Conservation (phyloP, 2,113 vertebrate species). For the Peromyscus maniculatus region DNA sequence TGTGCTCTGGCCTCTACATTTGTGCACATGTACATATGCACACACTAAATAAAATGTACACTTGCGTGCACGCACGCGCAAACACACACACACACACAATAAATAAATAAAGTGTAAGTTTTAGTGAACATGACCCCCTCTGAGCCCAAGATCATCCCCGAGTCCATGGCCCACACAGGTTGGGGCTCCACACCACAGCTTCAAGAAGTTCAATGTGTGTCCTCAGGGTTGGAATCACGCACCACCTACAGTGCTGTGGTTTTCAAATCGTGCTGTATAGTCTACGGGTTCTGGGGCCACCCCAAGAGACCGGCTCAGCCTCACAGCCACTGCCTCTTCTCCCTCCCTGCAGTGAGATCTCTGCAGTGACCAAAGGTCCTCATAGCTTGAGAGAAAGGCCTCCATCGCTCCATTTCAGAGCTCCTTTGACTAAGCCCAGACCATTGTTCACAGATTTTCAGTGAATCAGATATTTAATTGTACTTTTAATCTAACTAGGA, state of each 20-base stretch:
- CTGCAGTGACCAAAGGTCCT: background rate
- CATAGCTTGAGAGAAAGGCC: conserved; percentile 2
- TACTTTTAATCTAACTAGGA: background rate
- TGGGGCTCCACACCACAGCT: background rate
- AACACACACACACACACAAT: background rate
- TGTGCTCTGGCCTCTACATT: background rate
- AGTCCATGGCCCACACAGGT: background rate
- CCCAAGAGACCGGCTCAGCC: background rate
- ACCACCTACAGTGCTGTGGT: background rate
- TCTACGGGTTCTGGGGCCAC: background rate
- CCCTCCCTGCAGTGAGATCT: background rate
- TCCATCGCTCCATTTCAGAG: background rate
- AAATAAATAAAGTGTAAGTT: background rate
- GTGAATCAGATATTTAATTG: conserved; percentile 29
- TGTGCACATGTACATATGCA: background rate
- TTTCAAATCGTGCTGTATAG: background rate
- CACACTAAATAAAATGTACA: no score
- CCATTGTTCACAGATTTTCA: background rate
- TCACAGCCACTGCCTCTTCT: background rate
- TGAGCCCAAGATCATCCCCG: background rate
- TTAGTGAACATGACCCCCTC: background rate
- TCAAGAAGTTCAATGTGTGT: background rate
- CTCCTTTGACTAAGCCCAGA: conserved; percentile 13
- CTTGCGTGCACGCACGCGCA: no score
- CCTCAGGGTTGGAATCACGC: background rate